Evolutionary conservation across 2,113 vertebrate genomes (phyloP).

Genomic region (Aspidoscelis tigris): DNA sequence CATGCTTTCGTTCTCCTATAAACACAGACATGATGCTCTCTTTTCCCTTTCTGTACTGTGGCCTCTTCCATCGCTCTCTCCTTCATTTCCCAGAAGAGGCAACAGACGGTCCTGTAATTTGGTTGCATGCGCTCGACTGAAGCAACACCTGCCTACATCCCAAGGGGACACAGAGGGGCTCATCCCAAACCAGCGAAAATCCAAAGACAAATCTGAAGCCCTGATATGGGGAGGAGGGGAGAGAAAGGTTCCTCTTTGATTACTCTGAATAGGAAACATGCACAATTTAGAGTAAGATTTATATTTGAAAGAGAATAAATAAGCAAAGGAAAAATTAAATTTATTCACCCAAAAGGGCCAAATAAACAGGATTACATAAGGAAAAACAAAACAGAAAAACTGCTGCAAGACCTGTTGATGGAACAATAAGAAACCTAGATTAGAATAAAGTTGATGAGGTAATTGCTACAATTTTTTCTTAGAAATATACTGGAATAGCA

Average conservation of each 20-base stretch:
- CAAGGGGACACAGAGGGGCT: conserved; percentile 84
- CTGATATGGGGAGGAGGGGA: conserved; percentile 72
- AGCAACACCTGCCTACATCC: conserved; percentile 99
- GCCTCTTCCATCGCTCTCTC: conserved; percentile 78
- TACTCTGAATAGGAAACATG: neutral
- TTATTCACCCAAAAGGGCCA: conserved; percentile 60
- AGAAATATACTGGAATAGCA: conserved; percentile 46
- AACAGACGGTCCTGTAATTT: conserved; percentile 94
- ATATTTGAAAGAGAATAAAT: conserved; percentile 52
- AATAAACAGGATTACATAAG: conserved; percentile 41
- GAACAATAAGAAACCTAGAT: neutral
- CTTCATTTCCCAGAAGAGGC: conserved; percentile 92
- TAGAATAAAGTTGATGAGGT: conserved; percentile 20
- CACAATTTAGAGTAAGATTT: conserved; percentile 44
- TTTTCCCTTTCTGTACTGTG: conserved; percentile 63
- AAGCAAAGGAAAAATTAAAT: conserved; percentile 59
- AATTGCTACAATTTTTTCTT: conserved; percentile 39
- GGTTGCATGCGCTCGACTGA: conserved; percentile 99
- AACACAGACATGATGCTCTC: conserved; percentile 57
- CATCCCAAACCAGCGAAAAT: conserved; percentile 78
- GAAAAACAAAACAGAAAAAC: neutral
- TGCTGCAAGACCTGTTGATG: neutral
- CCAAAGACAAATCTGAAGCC: conserved; percentile 78
- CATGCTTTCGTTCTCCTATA: conserved; percentile 63
- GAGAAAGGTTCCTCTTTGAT: conserved; percentile 25